phyloP scores from a whole-genome alignment of 2,888 invertebrate species.

The Apantesis nais region DNA sequence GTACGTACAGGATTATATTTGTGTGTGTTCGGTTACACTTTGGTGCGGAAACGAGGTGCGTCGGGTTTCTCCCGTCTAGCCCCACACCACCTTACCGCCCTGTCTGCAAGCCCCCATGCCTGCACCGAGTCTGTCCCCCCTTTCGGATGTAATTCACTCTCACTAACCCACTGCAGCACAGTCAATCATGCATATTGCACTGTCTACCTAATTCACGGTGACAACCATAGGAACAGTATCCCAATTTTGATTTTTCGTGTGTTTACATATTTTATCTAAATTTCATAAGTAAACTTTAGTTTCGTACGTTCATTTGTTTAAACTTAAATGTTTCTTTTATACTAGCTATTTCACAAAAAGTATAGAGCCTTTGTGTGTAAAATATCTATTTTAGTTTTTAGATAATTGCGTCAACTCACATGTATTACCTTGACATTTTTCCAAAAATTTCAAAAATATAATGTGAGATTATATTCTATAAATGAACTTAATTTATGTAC shows the following conservation, averaged over 20 bases:
- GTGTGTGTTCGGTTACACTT: slow-evolving; percentile 58
- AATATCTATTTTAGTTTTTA: not conserved
- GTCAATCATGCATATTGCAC: slow-evolving; percentile 80
- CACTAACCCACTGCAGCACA: slow-evolving; percentile 85
- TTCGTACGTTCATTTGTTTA: not conserved
- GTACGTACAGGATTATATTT: slow-evolving; percentile 61
- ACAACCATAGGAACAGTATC: slow-evolving; percentile 47
- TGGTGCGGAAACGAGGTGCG: slow-evolving; percentile 80
- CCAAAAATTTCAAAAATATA: too few species aligned
- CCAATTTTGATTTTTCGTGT: slow-evolving; percentile 3
- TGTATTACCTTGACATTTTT: too few species aligned
- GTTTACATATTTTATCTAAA: not conserved
- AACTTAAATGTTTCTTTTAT: not conserved
- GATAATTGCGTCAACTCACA: not conserved
- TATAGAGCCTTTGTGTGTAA: too few species aligned
- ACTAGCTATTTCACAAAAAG: too few species aligned
- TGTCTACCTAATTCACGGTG: slow-evolving; percentile 75
- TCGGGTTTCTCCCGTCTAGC: slow-evolving; percentile 81
- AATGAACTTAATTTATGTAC: too few species aligned
- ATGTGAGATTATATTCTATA: too few species aligned
- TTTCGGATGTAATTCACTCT: slow-evolving; percentile 81
- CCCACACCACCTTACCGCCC: slow-evolving; percentile 74
- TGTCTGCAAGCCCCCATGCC: slow-evolving; percentile 69
- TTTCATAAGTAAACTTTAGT: not conserved
- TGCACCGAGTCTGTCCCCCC: slow-evolving; percentile 52